Evolutionary conservation across 1,140 invertebrate species (phyloP).

Genomic region (Euwallacea fornicatus): DNA sequence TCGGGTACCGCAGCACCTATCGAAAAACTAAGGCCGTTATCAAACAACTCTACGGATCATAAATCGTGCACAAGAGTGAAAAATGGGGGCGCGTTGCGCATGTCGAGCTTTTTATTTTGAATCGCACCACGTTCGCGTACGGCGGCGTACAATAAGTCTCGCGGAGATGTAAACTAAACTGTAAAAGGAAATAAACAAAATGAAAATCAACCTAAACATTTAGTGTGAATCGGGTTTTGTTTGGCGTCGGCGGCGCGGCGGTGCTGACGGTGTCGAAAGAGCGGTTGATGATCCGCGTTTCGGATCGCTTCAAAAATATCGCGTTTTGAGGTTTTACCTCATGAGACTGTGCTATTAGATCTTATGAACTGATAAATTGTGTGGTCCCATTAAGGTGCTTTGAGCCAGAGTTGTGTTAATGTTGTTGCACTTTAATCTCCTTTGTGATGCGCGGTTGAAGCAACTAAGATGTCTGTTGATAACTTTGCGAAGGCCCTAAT

Average conservation of each 20-base stretch:
- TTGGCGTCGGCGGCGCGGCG: conserved; percentile 15
- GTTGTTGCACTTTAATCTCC: too few relatives aligned
- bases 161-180: conserved; percentile 32
- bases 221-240: conserved; percentile 27
- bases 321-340: too few relatives aligned
- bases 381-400: too few relatives aligned
- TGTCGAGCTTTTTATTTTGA: conserved; percentile 25
- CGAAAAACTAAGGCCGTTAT: neutral
- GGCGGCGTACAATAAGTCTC: conserved; percentile 27
- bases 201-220: conserved; percentile 35
- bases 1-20: neutral
- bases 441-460: too few relatives aligned
- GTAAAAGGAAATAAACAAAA: conserved; percentile 38
- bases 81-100: conserved; percentile 11
- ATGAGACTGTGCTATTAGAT: too few relatives aligned
- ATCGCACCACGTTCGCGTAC: conserved; percentile 8
- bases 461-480: too few relatives aligned
- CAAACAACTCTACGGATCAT: neutral
- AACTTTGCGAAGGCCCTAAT: too few relatives aligned
- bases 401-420: too few relatives aligned
- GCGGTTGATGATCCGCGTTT: neutral
- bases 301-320: neutral
- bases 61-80: neutral
- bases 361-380: too few relatives aligned
- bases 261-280: conserved; percentile 14